These are phyloP conservation scores for Rhinichthys klamathensis DNA, from an alignment of 2,113 vertebrate genomes.

Conservation along the genomic window DNA sequence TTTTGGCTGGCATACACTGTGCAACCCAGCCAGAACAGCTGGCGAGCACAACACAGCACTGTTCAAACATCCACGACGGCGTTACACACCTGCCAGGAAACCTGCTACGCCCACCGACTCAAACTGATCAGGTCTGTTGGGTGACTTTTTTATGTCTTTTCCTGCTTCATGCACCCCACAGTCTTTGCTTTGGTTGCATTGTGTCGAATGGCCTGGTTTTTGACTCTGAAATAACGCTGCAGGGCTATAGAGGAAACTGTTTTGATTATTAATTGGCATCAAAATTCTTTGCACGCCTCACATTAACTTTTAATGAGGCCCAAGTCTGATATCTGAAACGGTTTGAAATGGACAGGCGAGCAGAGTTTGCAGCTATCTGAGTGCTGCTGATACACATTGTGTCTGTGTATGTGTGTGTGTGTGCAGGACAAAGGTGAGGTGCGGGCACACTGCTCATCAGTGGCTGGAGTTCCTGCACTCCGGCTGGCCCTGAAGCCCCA, in stretches of 20 bases:
- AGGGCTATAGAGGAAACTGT: slow-evolving; percentile 54
- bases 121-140: neutral
- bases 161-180: neutral
- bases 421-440: slow-evolving; percentile 38
- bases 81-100: slow-evolving; percentile 5
- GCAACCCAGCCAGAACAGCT: slow-evolving; percentile 13
- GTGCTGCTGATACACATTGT: neutral
- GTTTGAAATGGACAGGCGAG: slow-evolving; percentile 5
- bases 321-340: slow-evolving; percentile 56
- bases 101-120: neutral
- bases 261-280: slow-evolving; percentile 73
- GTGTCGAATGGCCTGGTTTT: slow-evolving; percentile 25
- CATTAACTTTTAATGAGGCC: slow-evolving; percentile 73
- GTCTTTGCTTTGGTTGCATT: neutral
- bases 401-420: neutral
- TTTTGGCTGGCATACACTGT: neutral
- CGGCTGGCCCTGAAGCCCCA: neutral
- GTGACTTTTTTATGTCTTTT: neutral
- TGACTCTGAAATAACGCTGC: slow-evolving; percentile 50
- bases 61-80: slow-evolving; percentile 20
- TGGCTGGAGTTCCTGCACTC: slow-evolving; percentile 28
- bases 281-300: slow-evolving; percentile 67
- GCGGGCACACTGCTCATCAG: slow-evolving; percentile 25
- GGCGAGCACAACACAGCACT: neutral
- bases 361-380: neutral